Base-by-base conservation (phyloP, 2,888 invertebrate genomes). In the Acrocyrtus sp. region DNA sequence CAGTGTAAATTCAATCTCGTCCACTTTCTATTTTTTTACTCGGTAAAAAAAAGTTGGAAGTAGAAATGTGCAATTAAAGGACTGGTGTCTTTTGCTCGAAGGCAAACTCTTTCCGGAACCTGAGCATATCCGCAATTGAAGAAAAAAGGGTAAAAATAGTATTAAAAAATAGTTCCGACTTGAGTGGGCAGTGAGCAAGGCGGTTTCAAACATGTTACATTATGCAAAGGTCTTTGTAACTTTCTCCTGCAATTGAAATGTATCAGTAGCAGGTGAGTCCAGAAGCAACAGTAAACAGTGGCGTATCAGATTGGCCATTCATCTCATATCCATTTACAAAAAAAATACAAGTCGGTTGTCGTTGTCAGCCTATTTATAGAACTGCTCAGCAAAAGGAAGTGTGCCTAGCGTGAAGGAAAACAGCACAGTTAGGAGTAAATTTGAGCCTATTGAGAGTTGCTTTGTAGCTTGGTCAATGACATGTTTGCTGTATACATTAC, bases 401-500 rank as follows among this genome's bases (percentile, higher is more conserved):
- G n/a, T n/a, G n/a, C n/a, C n/a, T n/a, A n/a, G n/a, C n/a, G n/a
- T n/a, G n/a, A n/a, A n/a, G n/a, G n/a, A n/a, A n/a, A n/a, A n/a
- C n/a, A n/a, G n/a, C n/a, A n/a, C n/a, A n/a, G n/a, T n/a, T n/a
- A n/a, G n/a, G n/a, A n/a, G n/a, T n/a, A n/a, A n/a, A n/a, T n/a
- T n/a, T n/a, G n/a, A n/a, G n/a, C n/a, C n/a, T n/a, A n/a, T n/a
- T 34, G 5, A 34, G 12, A 34, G 6, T 34, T 34, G 5, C 12
- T 34, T 12, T 5, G 6, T 34, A 12, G 34, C 19, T 19, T 10
- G 39, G 29, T 10, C 29, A 54, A 53, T 34, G 29, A 54, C 29
- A 29, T 43, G 54, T 63, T 63, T 54, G 21, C 53, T 29, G 53
- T 34, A 29, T 27, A 63, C 41, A 45, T 45, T 47, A 39, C 24